These are phyloP conservation scores for Neodiprion pinetum DNA, from an alignment of 1,140 invertebrate species.

Conservation along the genomic window DNA sequence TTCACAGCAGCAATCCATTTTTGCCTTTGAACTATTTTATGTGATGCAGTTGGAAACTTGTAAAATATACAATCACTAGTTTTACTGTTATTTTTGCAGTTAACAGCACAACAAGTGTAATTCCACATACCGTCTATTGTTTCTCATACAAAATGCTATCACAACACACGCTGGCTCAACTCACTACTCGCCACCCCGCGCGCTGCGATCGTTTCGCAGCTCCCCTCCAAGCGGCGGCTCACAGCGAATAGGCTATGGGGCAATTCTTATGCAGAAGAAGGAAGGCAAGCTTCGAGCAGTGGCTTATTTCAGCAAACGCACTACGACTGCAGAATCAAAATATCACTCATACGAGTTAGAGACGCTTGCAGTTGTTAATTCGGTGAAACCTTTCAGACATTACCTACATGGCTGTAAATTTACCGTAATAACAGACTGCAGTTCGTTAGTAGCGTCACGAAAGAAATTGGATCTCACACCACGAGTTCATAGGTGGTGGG, in stretches of 20 bases:
- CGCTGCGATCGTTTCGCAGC: no score
- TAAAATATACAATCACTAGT: no score
- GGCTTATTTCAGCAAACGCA: constrained; percentile 36
- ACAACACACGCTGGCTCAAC: no score
- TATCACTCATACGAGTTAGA: constrained; percentile 41
- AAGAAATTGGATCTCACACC: constrained; percentile 46
- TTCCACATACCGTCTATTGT: no score
- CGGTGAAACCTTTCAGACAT: constrained; percentile 41
- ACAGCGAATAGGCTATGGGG: constrained; percentile 25
- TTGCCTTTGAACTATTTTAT: no score
- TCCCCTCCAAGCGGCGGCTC: no score
- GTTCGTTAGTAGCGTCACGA: constrained; percentile 12
- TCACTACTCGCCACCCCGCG: no score
- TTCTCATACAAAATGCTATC: no score
- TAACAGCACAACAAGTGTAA: no score
- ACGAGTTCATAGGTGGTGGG: constrained; percentile 46
- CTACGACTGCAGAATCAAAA: constrained; percentile 33
- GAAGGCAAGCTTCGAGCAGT: constrained; percentile 31
- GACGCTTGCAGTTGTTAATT: constrained; percentile 33
- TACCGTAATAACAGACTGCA: constrained; percentile 31
- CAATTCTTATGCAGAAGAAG: constrained; percentile 33
- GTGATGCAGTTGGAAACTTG: no score
- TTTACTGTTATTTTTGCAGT: no score
- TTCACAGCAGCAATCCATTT: no score
- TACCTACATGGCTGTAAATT: constrained; percentile 38